Percentiles rank a stretch among this genome's conserved stretches.
phyloP scores from a whole-genome alignment of 2,888 invertebrate genomes.

The Cheilosia variabilis region DNA sequence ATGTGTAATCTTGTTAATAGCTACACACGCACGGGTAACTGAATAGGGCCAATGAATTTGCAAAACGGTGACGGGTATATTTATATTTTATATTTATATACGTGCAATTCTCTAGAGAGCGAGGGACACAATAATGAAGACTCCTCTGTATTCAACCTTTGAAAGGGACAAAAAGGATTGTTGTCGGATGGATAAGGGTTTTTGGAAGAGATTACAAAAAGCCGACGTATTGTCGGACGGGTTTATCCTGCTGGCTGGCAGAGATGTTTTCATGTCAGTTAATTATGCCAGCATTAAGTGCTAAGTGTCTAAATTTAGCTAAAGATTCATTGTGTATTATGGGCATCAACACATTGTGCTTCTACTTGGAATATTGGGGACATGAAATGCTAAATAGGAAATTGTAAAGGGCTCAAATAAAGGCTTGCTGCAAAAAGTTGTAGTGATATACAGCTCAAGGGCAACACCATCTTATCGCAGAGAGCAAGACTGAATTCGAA shows the following conservation, averaged over 20 bases:
- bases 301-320: slow-evolving; percentile 61
- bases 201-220: slow-evolving; percentile 22
- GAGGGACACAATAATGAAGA: not conserved
- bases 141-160: slow-evolving; percentile 10
- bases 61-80: slow-evolving; percentile 4
- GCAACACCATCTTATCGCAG: no score
- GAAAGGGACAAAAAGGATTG: slow-evolving; percentile 24
- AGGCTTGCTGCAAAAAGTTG: no score
- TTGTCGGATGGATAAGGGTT: slow-evolving; percentile 4
- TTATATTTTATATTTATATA: slow-evolving; percentile 14
- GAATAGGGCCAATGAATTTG: slow-evolving; percentile 23
- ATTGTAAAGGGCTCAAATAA: not conserved
- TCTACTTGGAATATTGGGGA: not conserved
- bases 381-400: slow-evolving; percentile 30
- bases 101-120: no score
- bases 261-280: slow-evolving; percentile 44
- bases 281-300: slow-evolving; percentile 67
- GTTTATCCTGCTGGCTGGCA: not conserved
- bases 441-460: no score
- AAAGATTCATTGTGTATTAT: slow-evolving; percentile 51
- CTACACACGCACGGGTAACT: slow-evolving; percentile 6
- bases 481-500: no score
- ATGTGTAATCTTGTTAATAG: slow-evolving; percentile 12
- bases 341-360: slow-evolving; percentile 19
- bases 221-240: slow-evolving; percentile 1